Evolutionary conservation across 2,888 invertebrate genomes (phyloP).

Genomic region (Ernsta delagoae): DNA sequence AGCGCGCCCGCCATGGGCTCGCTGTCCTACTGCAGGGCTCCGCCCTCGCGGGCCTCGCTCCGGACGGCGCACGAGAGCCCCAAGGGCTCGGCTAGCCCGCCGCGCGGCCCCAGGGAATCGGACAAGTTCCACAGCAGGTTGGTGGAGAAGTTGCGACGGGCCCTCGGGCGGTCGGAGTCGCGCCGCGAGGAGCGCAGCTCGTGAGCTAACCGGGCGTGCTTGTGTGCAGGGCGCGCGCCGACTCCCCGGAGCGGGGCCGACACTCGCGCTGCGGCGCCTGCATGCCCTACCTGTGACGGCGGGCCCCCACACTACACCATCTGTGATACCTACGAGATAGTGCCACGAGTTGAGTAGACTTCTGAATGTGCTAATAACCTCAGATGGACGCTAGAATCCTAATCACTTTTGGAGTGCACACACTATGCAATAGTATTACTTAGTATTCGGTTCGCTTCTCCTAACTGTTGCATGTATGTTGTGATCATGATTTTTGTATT

Average conservation of each 20-base stretch:
- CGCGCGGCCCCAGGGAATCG: slow-evolving; percentile 81
- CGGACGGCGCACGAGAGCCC: slow-evolving; percentile 86
- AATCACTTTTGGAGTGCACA: slow-evolving; percentile 50
- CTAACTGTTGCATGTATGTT: slow-evolving; percentile 67
- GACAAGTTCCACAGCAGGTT: slow-evolving; percentile 93
- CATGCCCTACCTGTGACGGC: slow-evolving; percentile 78
- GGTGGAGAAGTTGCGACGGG: slow-evolving; percentile 91
- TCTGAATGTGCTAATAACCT: slow-evolving; percentile 65
- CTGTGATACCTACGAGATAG: slow-evolving; percentile 74
- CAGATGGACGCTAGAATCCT: slow-evolving; percentile 51
- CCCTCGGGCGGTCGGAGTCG: slow-evolving; percentile 86
- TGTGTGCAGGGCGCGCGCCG: too few relatives aligned
- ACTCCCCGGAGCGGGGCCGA: too few relatives aligned
- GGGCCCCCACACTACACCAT: slow-evolving; percentile 58
- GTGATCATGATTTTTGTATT: slow-evolving; percentile 39
- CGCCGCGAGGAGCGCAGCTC: slow-evolving; percentile 79
- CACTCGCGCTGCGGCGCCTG: slow-evolving; percentile 76
- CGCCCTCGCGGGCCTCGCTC: slow-evolving; percentile 86
- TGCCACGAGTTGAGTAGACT: slow-evolving; percentile 70
- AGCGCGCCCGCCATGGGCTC: slow-evolving; percentile 87
- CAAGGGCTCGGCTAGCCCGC: slow-evolving; percentile 87
- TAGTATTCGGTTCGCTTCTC: slow-evolving; percentile 56
- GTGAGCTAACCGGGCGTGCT: slow-evolving; percentile 85
- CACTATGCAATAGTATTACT: slow-evolving; percentile 53
- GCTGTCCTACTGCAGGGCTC: slow-evolving; percentile 81